These are phyloP conservation scores for Hylomyscus alleni DNA, from an alignment of 2,797 vertebrate species.

Conservation along the genomic window DNA sequence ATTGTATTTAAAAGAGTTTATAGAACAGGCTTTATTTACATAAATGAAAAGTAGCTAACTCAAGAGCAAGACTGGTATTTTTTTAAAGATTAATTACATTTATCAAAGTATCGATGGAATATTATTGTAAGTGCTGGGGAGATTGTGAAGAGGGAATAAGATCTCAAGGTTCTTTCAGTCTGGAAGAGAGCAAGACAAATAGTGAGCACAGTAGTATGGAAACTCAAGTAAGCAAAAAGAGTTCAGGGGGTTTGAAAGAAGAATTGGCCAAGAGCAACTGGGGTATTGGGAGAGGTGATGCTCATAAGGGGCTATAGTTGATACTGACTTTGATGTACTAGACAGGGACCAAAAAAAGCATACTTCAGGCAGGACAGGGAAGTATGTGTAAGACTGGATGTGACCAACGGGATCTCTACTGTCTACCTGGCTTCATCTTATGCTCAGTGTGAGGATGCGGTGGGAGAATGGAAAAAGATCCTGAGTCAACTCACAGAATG, in stretches of 20 bases:
- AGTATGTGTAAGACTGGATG: background rate
- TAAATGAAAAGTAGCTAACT: conserved; percentile 44
- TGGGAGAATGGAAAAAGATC: background rate
- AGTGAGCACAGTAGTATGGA: background rate
- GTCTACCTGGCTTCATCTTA: background rate
- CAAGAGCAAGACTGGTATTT: background rate
- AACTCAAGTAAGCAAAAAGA: conserved; percentile 6
- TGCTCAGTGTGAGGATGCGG: background rate
- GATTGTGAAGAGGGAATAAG: conserved; percentile 42
- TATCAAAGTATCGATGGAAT: background rate
- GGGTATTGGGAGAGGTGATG: background rate
- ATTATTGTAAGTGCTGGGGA: background rate
- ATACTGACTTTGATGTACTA: background rate
- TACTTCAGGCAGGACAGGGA: background rate
- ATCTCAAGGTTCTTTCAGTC: background rate
- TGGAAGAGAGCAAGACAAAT: background rate
- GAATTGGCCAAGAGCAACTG: background rate
- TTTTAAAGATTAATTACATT: conserved; percentile 35
- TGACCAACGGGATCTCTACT: background rate
- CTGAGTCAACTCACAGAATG: conserved; percentile 1
- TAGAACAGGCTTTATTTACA: conserved; percentile 23
- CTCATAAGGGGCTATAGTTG: background rate
- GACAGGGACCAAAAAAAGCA: background rate
- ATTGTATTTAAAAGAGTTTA: conserved; percentile 60
- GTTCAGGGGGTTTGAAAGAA: conserved; percentile 3